Base-by-base conservation (phyloP, 1,140 invertebrate species). In the Lutraria rhynchaena region DNA sequence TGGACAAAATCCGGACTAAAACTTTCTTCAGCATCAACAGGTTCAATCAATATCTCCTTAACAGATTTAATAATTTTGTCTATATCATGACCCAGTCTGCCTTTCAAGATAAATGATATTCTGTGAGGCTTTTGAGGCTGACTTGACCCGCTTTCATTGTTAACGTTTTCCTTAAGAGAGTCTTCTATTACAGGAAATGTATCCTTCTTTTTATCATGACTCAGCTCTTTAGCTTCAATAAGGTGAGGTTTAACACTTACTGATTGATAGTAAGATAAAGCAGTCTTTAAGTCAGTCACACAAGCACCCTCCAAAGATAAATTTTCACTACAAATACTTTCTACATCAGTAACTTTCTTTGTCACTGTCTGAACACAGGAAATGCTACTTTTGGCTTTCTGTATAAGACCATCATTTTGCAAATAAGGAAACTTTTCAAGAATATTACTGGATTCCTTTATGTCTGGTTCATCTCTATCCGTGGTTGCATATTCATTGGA, bases 1-100 rank as follows among this genome's bases (percentile, higher is more conserved):
- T 71, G 49, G 1, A 71, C 69, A 71, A 37, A 55, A 22, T 71
- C 53, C 13, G 27, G 29, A 53, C n/a, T 13, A 37, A 71, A 35
- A 15, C 29, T 57, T n/a, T 71, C 69, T n/a, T 71, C 69, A 4
- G 19, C n/a, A 55, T 71, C 69, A 55, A 71, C 51, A 0, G 69
- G 69, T 57, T 71, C 69, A 24, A 55, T 57, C 51, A 71, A 2
- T 5, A 71, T 71, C 24, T 71, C 44, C 17, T 22, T 19, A 3
- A 57, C 49, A 57, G 69, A 55, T 51, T 71, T 71, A 3, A 71
- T n/a, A 35, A 71, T 35, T 17, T 27, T 24, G 51, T 57, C 51
- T 22, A 55, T 71, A 22, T 71, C 22, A 57, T 71, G 69, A 5
- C 49, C 69, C 22, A 71, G 49, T n/a, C 35, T 55, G 11, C 69